Evolutionary conservation across 2,888 invertebrate genomes (phyloP), one percentile per base, ranked within the genome.

Genomic region (Onthophagus sagittarius): DNA sequence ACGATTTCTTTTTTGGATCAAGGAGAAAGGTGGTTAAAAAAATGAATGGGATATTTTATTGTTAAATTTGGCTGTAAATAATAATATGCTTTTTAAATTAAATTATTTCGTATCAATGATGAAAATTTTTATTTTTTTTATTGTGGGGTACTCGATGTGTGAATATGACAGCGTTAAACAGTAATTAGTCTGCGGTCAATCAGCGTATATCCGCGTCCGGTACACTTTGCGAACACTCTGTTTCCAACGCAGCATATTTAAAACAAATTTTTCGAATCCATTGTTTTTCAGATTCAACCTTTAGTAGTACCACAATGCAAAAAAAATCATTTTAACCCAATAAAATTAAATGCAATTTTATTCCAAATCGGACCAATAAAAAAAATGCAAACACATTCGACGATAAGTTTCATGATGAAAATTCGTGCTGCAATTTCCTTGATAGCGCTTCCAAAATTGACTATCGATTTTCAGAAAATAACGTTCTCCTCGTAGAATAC

Each of bases 121-220:
- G 67, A 67, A 67, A 67, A 15, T 67, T 23, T 23, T 2, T 23
- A 23, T 23, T 15, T 67, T 67, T 67, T 67, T 67, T 23, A 67
- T 67, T 67, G 23, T 67, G 63, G 23, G 64, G 69, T 62, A 65
- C n/a, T 23, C 5, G 72, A 72, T 62, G 65, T 70, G 74, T 70
- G 70, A 74, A 74, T 72, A 63, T 72, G 74, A 72, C 71, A 70
- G 70, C 64, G 72, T 74, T 72, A 72, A 67, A 72, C 72, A 72
- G 67, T 74, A 74, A 74, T 74, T 74, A 74, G 72, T 72, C 53
- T 70, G 72, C 72, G 72, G 15, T 74, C 72, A 74, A 74, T 74
- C 69, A 74, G 74, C 74, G 74, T 74, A 72, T 70, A 72, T 74
- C 74, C 74, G 72, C 72, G 70, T 74, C 74, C 74, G 74, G 74